phyloP scores from a whole-genome alignment of 2,888 invertebrate species.

The Syritta pipiens region DNA sequence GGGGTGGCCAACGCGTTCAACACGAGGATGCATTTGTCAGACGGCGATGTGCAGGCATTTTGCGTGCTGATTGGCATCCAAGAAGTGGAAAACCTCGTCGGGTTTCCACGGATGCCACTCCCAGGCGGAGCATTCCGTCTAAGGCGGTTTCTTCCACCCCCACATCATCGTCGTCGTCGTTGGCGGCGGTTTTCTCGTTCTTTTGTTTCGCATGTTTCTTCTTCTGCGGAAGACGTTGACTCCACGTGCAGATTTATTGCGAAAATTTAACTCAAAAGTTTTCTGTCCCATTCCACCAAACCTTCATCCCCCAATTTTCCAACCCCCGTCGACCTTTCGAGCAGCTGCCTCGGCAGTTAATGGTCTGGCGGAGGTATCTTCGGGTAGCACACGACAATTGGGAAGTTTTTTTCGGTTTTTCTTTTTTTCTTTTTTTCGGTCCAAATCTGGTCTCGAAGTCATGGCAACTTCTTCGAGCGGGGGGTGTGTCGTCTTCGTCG shows the following conservation, averaged over 20 bases:
- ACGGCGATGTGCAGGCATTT: not conserved
- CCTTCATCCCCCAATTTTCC: too few relatives aligned
- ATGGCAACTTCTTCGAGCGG: slow-evolving; percentile 22
- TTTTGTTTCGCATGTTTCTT: slow-evolving; percentile 23
- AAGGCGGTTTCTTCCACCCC: slow-evolving; percentile 26
- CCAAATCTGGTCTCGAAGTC: slow-evolving; percentile 22
- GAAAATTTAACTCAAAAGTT: slow-evolving; percentile 55
- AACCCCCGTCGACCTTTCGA: not conserved
- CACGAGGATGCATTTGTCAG: slow-evolving; percentile 52
- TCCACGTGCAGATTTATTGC: slow-evolving; percentile 56
- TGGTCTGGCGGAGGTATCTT: slow-evolving; percentile 41
- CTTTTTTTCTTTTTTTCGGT: slow-evolving; percentile 1
- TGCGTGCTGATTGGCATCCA: too few relatives aligned
- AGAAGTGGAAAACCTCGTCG: too few relatives aligned
- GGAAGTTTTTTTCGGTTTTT: slow-evolving; percentile 16
- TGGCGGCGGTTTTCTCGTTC: slow-evolving; percentile 9
- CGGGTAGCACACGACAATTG: slow-evolving; percentile 44
- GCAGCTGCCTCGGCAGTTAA: slow-evolving; percentile 60
- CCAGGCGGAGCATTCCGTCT: too few relatives aligned
- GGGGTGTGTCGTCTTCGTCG: not conserved
- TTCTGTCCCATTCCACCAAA: slow-evolving; percentile 6
- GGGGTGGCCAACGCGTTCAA: too few relatives aligned
- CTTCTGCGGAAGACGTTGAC: slow-evolving; percentile 43
- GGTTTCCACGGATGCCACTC: too few relatives aligned
- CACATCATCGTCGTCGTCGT: too few relatives aligned